These are phyloP conservation scores for Gymnogyps californianus DNA, from an alignment of 2,113 vertebrate species.

Conservation along the genomic window DNA sequence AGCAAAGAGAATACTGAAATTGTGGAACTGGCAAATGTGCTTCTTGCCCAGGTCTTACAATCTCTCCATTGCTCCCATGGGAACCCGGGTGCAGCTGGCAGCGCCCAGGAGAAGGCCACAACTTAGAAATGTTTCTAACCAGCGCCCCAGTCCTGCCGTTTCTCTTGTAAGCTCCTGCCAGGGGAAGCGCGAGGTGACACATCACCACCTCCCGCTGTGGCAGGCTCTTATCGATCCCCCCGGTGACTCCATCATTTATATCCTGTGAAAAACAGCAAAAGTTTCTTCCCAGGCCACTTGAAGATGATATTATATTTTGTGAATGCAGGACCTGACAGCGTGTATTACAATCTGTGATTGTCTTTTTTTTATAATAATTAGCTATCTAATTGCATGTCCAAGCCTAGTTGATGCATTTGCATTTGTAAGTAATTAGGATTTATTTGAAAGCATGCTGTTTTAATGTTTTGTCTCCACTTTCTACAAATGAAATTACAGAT, in stretches of 20 bases:
- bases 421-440: conserved; percentile 69
- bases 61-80: neutral
- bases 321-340: neutral
- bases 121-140: neutral
- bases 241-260: neutral
- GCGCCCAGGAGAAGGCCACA: neutral
- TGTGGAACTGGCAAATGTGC: neutral
- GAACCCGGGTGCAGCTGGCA: neutral
- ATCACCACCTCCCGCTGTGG: neutral
- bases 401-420: conserved; percentile 59
- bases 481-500: conserved; percentile 63
- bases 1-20: neutral
- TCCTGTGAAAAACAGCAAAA: neutral
- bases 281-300: neutral
- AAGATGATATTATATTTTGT: neutral
- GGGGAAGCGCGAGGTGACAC: neutral
- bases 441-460: conserved; percentile 70
- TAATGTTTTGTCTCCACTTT: conserved; percentile 65
- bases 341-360: neutral
- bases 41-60: neutral
- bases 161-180: neutral
- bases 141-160: neutral
- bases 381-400: conserved; percentile 67
- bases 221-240: neutral
- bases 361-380: conserved; percentile 44